Base-by-base conservation (phyloP, 2,888 invertebrate genomes). In the Tridacna gigas region DNA sequence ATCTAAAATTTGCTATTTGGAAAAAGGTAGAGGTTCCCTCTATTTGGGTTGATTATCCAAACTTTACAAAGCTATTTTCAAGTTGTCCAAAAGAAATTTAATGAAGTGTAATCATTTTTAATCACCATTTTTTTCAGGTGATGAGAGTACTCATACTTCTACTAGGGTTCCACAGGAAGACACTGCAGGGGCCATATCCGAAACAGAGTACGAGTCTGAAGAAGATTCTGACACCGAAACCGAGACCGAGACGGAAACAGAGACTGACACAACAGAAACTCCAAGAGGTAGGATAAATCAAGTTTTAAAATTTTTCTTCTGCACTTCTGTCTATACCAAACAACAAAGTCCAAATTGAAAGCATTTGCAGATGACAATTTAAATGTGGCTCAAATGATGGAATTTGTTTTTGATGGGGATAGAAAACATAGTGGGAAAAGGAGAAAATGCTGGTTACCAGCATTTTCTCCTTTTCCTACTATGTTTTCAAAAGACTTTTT, bases 181-280 rank as follows among this genome's bases (percentile, higher is more conserved):
- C 12, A 26, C 51, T 18, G 22, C 51, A 26, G 71, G 71, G 48
- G 71, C 51, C 4, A 26, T 15, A 20, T 79, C 88, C 0, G 87
- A 88, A 51, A 86, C 84, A 5, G 86, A 88, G 63, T 88, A 86
- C 67, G 89, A 89, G 37, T 86, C 88, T 0, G 88, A 86, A 37
- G 86, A 82, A n/a, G 83, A 83, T 37, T 66, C 80, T 18, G 77
- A 82, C 18, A 71, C 75, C 3, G 89, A 88, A 26, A 83, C 88
- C 12, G 86, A 73, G 71, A 83, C 77, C 66, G 86, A 75, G 81
- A 86, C 45, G 66, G 80, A 78, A 73, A 86, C 90, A 13, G 90
- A 90, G n/a, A 86, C 86, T 20, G 84, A 81, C 3, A 87, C 87
- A 76, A 67, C 67, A 4, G 89, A 86, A 15, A 90, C 90, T 63